These are phyloP conservation scores for Coleophora flavipennella DNA, from an alignment of 2,888 invertebrate genomes.

Conservation along the genomic window DNA sequence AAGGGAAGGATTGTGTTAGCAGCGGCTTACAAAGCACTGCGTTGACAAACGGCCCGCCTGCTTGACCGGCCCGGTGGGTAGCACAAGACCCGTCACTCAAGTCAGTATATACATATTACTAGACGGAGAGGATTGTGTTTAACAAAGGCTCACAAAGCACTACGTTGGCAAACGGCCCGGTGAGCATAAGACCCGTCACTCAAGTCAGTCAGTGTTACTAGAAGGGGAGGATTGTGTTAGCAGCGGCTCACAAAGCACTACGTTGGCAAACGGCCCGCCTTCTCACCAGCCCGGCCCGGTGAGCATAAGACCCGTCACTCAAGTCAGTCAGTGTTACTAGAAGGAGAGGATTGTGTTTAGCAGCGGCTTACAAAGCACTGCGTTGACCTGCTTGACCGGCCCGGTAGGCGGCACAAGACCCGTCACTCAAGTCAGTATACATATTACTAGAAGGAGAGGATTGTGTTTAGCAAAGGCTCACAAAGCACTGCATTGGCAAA, in stretches of 20 bases:
- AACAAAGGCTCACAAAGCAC: constrained; percentile 76
- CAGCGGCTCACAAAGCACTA: constrained; percentile 74
- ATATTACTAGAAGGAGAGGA: constrained; percentile 76
- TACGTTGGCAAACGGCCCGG: constrained; percentile 49
- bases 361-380: too few relatives aligned
- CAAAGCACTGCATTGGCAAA: too few relatives aligned
- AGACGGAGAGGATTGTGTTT: constrained; percentile 83
- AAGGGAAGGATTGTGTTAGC: constrained; percentile 77
- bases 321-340: constrained; percentile 64
- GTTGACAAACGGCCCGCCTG: constrained; percentile 51
- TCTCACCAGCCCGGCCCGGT: constrained; percentile 48
- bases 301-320: constrained; percentile 47
- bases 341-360: too few relatives aligned
- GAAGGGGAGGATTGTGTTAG: constrained; percentile 85
- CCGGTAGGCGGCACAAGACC: too few relatives aligned
- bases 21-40: constrained; percentile 72
- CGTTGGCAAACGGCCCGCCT: constrained; percentile 50
- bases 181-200: constrained; percentile 42
- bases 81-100: constrained; percentile 46
- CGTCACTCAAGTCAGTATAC: constrained; percentile 45
- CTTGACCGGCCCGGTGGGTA: constrained; percentile 46
- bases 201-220: constrained; percentile 59
- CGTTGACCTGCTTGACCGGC: too few relatives aligned
- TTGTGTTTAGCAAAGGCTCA: too few relatives aligned
- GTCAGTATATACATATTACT: too few relatives aligned